phyloP scores from a whole-genome alignment of 2,888 invertebrate species.

The Thysanoteuthis rhombus region DNA sequence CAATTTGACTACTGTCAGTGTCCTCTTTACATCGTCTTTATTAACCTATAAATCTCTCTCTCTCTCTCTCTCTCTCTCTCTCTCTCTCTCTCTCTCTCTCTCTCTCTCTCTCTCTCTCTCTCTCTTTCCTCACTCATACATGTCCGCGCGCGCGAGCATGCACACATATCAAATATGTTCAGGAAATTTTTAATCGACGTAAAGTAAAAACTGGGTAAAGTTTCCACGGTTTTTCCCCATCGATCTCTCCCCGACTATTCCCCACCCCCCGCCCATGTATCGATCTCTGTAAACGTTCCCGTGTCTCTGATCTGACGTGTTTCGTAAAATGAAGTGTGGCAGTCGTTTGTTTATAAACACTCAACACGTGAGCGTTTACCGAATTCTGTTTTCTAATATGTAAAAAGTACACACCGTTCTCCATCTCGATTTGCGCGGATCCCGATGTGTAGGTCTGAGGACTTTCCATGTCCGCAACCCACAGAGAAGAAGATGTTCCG shows the following conservation, averaged over 20 bases:
- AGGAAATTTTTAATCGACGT: neutral
- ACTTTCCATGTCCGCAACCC: too few species aligned
- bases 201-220: neutral
- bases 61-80: neutral
- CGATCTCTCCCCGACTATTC: neutral
- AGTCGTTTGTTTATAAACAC: too few species aligned
- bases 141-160: too few species aligned
- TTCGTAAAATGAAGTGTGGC: too few species aligned
- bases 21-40: neutral
- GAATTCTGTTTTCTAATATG: too few species aligned
- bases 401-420: too few species aligned
- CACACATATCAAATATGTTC: neutral
- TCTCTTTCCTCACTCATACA: too few species aligned
- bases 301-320: too few species aligned
- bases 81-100: neutral
- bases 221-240: neutral
- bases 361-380: too few species aligned
- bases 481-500: too few species aligned
- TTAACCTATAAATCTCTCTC: neutral
- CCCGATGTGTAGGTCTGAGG: too few species aligned
- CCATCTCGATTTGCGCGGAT: too few species aligned
- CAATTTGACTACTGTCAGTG: neutral
- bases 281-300: neutral
- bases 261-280: fast-evolving
- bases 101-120: neutral